Evolutionary conservation across 2,113 vertebrate species (phyloP), one percentile per base, ranked within the genome.

Genomic region (Chunga burmeisteri): DNA sequence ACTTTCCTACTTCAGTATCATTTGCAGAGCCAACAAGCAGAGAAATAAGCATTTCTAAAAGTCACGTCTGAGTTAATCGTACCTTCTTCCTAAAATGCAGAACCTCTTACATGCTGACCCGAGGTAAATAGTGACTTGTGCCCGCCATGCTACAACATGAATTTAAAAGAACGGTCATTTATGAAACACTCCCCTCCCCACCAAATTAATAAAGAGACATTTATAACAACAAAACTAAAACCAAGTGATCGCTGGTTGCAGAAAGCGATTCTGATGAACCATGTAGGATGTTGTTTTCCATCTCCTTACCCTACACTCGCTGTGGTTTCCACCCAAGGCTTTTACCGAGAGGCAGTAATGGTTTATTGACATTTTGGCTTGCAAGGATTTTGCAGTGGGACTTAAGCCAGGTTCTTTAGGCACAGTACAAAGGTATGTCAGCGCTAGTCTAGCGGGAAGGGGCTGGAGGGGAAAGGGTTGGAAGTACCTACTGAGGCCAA

Each of bases 401-500:
- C 42, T 70, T 36, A 50, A 80, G 49, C n/a, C 62, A 78, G 40
- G 40, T 58, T 40, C 66, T 77, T 79, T 16, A 30, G n/a, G 18
- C 52, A 25, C 7, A 73, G 74, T 29, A 73, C 27, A 73, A 65
- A 55, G 27, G 19, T 50, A 20, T 11, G 46, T 55, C 50, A 88
- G 74, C 66, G 32, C 58, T 52, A 86, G 49, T 42, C 47, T 75
- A 65, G 44, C 1, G 10, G 58, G 70, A 81, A 71, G 63, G 61
- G 81, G 62, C 78, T 78, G 83, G 81, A 83, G 81, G 75, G 66
- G n/a, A 49, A 59, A 23, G 53, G 58, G 61, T 44, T 74, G 75
- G 81, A 75, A 81, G 65, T 30, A 84, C 80, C 95, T 90, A 65
- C 16, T 56, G 88, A 88, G 74, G 78, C 90, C 95, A 89, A 62